Conservation (phyloP, 2,797 vertebrate species). For the Schizopygopsis pylzovi region DNA sequence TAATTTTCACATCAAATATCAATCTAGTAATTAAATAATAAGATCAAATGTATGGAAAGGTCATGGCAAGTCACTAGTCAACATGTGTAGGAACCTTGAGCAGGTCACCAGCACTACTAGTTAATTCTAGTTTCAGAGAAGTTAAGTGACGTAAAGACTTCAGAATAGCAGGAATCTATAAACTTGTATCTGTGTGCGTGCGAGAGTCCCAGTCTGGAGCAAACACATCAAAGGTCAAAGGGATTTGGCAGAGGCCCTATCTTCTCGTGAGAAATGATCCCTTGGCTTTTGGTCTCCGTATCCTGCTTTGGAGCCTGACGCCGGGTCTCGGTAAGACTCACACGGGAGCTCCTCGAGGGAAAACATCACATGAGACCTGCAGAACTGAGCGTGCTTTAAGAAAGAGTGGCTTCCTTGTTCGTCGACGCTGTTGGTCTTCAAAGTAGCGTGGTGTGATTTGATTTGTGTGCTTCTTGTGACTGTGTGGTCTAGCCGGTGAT, state of each 20-base stretch:
- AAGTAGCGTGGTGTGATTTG: conserved; percentile 42
- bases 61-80: background rate
- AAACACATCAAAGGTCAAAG: conserved; percentile 33
- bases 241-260: conserved; percentile 29
- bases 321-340: conserved; percentile 9
- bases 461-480: conserved; percentile 41
- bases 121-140: conserved; percentile 30
- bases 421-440: background rate
- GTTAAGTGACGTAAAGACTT: conserved; percentile 9
- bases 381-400: conserved; percentile 16
- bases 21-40: too few relatives aligned
- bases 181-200: background rate
- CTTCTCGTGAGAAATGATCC: conserved; percentile 44
- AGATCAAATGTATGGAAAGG: background rate
- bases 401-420: conserved; percentile 5
- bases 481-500: conserved; percentile 56
- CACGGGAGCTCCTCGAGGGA: conserved; percentile 8
- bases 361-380: conserved; percentile 46
- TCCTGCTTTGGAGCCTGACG: conserved; percentile 1
- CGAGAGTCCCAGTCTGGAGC: conserved; percentile 7
- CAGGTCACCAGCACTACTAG: background rate
- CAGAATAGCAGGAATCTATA: conserved; percentile 18
- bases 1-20: too few relatives aligned
- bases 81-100: background rate
- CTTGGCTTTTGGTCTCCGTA: background rate